These are phyloP conservation scores for Leptopilina drosophilae DNA, from an alignment of 2,888 invertebrate genomes.

Conservation along the genomic window DNA sequence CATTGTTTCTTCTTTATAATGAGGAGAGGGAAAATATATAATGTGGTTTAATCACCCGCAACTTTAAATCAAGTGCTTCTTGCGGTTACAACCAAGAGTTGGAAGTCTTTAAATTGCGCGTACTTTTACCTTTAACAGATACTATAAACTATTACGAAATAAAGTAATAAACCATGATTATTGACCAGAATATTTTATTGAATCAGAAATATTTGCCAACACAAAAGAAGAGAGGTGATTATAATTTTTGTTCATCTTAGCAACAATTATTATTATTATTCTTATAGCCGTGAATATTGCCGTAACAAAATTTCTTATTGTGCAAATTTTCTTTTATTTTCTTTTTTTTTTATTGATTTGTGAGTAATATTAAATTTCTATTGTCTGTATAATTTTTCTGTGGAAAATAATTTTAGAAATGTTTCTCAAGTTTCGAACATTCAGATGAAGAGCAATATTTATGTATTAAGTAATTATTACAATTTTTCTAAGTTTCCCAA, in stretches of 20 bases:
- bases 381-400: background rate
- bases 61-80: conserved; percentile 12
- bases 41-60: background rate
- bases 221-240: conserved; percentile 19
- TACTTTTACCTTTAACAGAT: conserved; percentile 13
- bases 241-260: conserved; percentile 18
- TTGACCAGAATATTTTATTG: conserved; percentile 37
- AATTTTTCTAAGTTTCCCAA: too few species aligned
- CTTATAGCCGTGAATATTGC: background rate
- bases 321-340: background rate
- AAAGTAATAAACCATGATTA: conserved; percentile 13
- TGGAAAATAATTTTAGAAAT: too few species aligned
- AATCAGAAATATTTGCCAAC: conserved; percentile 6
- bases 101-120: conserved; percentile 13
- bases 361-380: background rate
- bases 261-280: background rate
- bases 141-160: conserved; percentile 20
- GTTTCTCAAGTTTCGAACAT: too few species aligned
- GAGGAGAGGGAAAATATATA: background rate
- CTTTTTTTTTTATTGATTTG: conserved; percentile 1
- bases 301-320: conserved; percentile 1
- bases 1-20: background rate
- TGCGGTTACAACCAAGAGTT: conserved; percentile 1
- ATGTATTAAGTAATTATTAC: too few species aligned
- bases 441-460: too few species aligned